Conservation (phyloP, 2,797 vertebrate genomes). For the Fratercula arctica region DNA sequence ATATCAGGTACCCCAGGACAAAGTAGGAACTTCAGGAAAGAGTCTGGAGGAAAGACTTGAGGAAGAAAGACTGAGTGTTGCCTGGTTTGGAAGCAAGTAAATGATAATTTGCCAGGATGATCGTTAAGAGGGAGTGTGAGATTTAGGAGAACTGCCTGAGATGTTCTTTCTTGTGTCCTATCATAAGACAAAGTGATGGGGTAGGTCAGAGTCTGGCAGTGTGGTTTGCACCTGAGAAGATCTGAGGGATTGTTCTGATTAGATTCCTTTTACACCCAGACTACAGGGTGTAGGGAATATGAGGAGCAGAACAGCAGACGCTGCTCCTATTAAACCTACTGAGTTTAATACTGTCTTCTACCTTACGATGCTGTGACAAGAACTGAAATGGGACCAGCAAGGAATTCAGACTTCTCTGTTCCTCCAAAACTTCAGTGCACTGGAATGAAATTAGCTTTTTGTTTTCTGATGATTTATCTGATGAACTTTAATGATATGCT, state of each 20-base stretch:
- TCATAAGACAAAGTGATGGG: background rate
- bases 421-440: background rate
- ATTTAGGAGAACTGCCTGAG: background rate
- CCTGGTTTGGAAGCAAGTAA: background rate
- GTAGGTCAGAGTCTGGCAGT: background rate
- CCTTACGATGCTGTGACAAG: background rate
- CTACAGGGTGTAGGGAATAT: background rate
- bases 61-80: background rate
- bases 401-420: background rate
- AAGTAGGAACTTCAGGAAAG: background rate
- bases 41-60: background rate
- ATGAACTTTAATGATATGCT: background rate
- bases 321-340: background rate
- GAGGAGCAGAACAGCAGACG: background rate
- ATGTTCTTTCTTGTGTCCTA: background rate
- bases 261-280: background rate
- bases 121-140: background rate
- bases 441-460: background rate
- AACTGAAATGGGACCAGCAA: background rate
- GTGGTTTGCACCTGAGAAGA: background rate
- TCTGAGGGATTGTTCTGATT: background rate
- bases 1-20: background rate
- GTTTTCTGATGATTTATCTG: background rate
- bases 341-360: background rate
- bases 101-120: background rate